Base-by-base conservation (phyloP, 2,888 invertebrate species). In the Hoplodrina blanda region DNA sequence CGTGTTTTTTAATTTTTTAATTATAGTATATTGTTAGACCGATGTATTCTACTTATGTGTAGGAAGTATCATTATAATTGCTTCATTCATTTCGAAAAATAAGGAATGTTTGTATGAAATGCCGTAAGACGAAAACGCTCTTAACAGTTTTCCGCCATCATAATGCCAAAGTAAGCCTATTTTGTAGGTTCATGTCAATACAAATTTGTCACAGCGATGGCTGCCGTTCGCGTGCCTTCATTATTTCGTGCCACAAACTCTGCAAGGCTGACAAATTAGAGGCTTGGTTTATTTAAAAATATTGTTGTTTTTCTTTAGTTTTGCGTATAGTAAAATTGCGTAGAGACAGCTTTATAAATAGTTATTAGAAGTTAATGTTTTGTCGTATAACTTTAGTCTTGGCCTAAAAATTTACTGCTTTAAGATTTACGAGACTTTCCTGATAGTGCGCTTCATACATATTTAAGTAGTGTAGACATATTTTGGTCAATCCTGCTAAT, bases 191-290 rank as follows among this genome's bases (percentile, higher is more conserved):
- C 68, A 61, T 83, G 69, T 62, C 78, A 67, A 81, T 75, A 75
- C 56, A 61, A 83, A 62, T 81, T 81, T 81, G 82, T 83, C 70
- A 78, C 72, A 66, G 55, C 59, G 13, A 30, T 59, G 46, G n/a
- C 55, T 57, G 30, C 17, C 52, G n/a, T 69, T 72, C 19, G 81
- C 82, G 78, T 81, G 82, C 54, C 55, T 64, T 60, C 19, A 78
- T 72, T 74, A 78, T 65, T 62, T 62, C 30, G 54, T 50, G n/a
- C 30, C 17, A 46, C 25, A n/a, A 41, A 46, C 55, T 62, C 55
- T 41, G 60, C 11, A 41, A 41, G 56, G 7, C 61, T 63, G 33
- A 80, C 30, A 61, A 76, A 75, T 69, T 50, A 56, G 25, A 46
- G 55, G 69, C 56, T 19, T 20, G 66, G 61, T 53, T 41, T 49